These are phyloP conservation scores for Vespertilio murinus DNA, from an alignment of 2,797 vertebrate genomes.

Conservation along the genomic window DNA sequence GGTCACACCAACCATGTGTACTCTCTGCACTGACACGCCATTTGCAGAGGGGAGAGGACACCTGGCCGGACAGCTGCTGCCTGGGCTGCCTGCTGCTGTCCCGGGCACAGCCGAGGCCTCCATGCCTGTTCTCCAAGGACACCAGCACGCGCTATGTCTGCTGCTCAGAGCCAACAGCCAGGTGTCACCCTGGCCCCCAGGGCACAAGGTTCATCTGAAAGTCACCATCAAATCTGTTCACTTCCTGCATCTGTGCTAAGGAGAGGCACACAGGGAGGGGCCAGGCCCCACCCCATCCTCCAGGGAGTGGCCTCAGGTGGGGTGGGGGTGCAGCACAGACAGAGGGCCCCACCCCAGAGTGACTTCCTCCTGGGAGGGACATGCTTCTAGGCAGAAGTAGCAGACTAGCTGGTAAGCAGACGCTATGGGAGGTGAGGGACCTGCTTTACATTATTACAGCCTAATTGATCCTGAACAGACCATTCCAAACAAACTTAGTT, in stretches of 20 bases:
- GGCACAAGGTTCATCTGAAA: not conserved
- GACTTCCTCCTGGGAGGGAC: not conserved
- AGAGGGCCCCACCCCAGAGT: not conserved
- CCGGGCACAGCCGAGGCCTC: not conserved
- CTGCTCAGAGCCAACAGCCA: not conserved
- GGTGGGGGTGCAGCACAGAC: not conserved
- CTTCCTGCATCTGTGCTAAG: not conserved
- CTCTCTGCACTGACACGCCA: not conserved
- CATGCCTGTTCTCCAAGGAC: not conserved
- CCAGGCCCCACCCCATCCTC: fast-evolving
- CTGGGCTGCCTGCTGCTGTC: not conserved
- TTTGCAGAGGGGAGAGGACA: not conserved
- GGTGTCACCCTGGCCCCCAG: not conserved
- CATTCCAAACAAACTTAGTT: not conserved
- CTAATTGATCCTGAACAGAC: not conserved
- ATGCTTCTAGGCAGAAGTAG: not conserved
- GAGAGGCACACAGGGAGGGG: not conserved
- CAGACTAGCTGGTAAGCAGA: not conserved
- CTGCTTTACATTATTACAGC: not conserved
- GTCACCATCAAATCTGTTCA: not conserved
- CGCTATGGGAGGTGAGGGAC: not conserved
- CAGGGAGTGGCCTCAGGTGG: not conserved
- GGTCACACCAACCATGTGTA: not conserved
- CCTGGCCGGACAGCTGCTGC: not conserved
- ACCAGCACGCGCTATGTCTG: not conserved